Conservation (phyloP, 92 coral and sea anemone genomes). For the Epizoanthus rinbou region DNA sequence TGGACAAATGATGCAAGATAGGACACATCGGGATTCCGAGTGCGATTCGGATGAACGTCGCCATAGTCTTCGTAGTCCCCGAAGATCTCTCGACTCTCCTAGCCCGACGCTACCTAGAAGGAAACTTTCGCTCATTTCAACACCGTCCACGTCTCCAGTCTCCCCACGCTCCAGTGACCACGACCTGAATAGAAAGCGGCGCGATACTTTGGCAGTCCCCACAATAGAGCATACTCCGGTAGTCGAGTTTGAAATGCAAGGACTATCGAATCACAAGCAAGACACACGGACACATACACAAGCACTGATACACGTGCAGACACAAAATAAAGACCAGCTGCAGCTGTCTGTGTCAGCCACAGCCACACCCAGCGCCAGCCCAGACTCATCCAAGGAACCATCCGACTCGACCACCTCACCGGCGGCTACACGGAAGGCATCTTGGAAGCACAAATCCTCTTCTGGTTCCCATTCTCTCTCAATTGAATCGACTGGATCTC, state of each 20-base stretch:
- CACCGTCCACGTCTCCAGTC: background rate
- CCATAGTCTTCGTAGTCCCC: background rate
- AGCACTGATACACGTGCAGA: background rate
- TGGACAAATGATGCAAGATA: constrained; percentile 51
- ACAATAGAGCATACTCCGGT: constrained; percentile 11
- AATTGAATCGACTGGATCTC: constrained; percentile 71
- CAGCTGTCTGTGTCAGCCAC: background rate
- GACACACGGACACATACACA: background rate
- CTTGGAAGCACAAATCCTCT: constrained; percentile 26
- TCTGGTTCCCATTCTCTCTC: constrained; percentile 67
- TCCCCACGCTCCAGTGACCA: background rate
- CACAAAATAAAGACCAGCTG: constrained; percentile 10
- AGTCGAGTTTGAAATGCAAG: constrained; percentile 20
- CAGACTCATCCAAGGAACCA: background rate
- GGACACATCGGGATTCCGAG: constrained; percentile 35
- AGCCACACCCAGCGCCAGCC: background rate
- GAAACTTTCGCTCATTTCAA: background rate
- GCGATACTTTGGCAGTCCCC: constrained; percentile 28
- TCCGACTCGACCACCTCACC: background rate
- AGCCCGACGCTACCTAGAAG: constrained; percentile 21
- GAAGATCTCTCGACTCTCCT: constrained; percentile 41
- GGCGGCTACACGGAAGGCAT: constrained; percentile 5
- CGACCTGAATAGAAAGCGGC: background rate
- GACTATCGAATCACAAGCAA: background rate
- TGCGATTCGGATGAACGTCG: constrained; percentile 38